These are phyloP conservation scores for Callyntrura guangdongensis DNA, from an alignment of 2,888 invertebrate genomes.

Conservation along the genomic window DNA sequence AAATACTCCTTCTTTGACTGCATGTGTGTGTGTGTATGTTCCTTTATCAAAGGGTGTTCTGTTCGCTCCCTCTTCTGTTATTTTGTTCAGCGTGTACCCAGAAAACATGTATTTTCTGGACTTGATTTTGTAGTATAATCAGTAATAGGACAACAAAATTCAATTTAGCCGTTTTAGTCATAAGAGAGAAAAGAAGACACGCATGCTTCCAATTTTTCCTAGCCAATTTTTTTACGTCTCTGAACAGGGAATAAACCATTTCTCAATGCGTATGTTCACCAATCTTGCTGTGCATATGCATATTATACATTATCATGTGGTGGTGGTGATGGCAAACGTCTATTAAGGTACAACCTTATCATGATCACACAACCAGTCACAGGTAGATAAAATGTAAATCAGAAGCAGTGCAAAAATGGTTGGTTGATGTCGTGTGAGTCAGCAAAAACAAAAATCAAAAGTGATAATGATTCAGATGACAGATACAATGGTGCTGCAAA, in stretches of 20 bases:
- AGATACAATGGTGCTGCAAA: neutral
- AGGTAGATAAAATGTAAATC: neutral
- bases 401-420: neutral
- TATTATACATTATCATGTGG: neutral
- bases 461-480: conserved; percentile 33
- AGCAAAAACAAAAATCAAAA: conserved; percentile 10
- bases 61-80: too few relatives aligned
- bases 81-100: too few relatives aligned
- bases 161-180: conserved; percentile 11
- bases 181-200: conserved; percentile 4
- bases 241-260: conserved; percentile 26
- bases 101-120: too few relatives aligned
- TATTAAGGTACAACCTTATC: neutral
- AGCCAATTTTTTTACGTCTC: neutral
- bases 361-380: neutral
- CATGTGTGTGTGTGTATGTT: neutral
- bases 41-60: neutral
- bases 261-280: neutral
- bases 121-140: neutral
- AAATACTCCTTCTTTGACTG: neutral
- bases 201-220: neutral
- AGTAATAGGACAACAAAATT: conserved; percentile 22
- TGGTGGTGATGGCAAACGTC: neutral
- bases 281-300: neutral
- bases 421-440: neutral